phyloP scores from a whole-genome alignment of 2,113 vertebrate species.

The Strigops habroptila region DNA sequence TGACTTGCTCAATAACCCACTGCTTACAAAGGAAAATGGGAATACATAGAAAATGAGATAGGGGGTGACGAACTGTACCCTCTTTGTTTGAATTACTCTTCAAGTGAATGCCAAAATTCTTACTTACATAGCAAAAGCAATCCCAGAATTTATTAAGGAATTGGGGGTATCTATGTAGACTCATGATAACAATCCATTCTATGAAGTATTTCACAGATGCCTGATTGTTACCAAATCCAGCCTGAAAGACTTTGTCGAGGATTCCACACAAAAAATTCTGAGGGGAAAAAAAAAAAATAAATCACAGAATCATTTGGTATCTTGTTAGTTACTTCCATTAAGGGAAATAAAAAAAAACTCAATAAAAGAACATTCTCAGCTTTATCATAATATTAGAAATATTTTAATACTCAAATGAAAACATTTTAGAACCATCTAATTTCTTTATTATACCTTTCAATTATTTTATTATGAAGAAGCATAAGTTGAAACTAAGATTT shows the following conservation, averaged over 20 bases:
- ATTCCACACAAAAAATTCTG: slow-evolving; percentile 82
- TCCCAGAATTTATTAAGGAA: slow-evolving; percentile 85
- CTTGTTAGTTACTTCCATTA: background rate
- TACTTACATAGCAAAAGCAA: slow-evolving; percentile 86
- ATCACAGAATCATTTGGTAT: background rate
- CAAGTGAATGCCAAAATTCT: background rate
- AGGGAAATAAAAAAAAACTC: background rate
- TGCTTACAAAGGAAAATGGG: background rate
- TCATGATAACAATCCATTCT: slow-evolving; percentile 89
- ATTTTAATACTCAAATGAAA: background rate
- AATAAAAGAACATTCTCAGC: background rate
- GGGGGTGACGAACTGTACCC: background rate
- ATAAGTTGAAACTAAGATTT: background rate
- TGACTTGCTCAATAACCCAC: background rate
- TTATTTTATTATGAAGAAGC: background rate
- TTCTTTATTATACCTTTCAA: background rate
- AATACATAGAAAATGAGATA: background rate
- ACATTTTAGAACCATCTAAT: background rate
- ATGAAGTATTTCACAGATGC: slow-evolving; percentile 95
- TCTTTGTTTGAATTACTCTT: background rate
- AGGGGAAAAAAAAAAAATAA: slow-evolving; percentile 5
- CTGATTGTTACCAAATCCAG: slow-evolving; percentile 88
- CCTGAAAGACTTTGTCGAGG: slow-evolving; percentile 80
- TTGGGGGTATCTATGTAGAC: slow-evolving; percentile 81
- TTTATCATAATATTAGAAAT: background rate